Evolutionary conservation across 2,888 invertebrate species (phyloP), one percentile per base, ranked within the genome.

Genomic region (Drosophila yooni): DNA sequence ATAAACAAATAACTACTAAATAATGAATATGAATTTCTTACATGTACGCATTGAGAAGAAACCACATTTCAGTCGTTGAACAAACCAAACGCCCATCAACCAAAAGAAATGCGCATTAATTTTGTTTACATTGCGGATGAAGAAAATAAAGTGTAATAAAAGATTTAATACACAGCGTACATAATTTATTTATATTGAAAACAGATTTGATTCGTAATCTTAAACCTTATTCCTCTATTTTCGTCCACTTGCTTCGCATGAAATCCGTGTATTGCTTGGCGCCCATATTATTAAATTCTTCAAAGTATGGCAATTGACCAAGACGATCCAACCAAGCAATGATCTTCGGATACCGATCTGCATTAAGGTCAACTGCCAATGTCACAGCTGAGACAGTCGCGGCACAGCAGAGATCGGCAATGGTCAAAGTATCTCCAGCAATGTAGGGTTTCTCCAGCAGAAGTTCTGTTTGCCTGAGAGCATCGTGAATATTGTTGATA

Each of bases 351-450:
- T 79, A 85, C 79, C 27, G 27, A 27, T 3, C 27, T 27, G 27
- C 27, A 27, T 5, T 27, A 27, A 27, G 4, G 27, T 27, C 27
- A 27, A 27, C 27, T 27, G 27, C 27, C 31, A 46, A 90, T 61
- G 1, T 83, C 83, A 2, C 7, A 71, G 59, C 27, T 3, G 68
- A 63, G 21, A 86, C 62, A 0, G 83, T 79, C 0, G 82, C 62
- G 0, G 74, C 76, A 56, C 79, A 75, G 60, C 81, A 83, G 36
- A 91, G 81, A 66, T 91, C 91, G 0, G 90, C 91, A 63, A 91
- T 77, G 4, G 91, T 90, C 18, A 91, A 11, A 6, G 70, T 53
- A 52, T 90, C 80, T 2, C 88, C 90, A 6, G 76, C 72, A 18
- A 91, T 69, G 63, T 83, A 91, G 0, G 52, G 13, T 10, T 74